Conservation (phyloP, 1,140 invertebrate genomes). For the Cydia pomonella region DNA sequence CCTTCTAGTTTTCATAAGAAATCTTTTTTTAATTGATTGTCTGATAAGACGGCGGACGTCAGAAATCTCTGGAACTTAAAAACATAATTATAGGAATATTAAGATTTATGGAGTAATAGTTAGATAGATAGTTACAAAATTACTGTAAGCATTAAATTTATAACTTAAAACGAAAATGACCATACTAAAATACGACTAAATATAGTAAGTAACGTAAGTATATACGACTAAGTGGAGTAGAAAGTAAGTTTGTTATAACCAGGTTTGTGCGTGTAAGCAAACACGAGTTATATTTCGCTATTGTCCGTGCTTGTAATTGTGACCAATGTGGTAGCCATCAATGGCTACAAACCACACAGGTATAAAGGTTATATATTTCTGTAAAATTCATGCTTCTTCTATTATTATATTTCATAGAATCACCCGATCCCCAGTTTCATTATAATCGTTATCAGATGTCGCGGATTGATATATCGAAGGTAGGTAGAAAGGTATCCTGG, state of each 20-base stretch:
- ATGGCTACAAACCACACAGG: background rate
- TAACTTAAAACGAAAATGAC: too few species aligned
- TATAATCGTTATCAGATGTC: background rate
- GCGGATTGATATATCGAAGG: slow-evolving; percentile 22
- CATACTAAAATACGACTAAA: too few species aligned
- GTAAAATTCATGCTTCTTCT: background rate
- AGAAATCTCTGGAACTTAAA: too few species aligned
- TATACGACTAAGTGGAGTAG: too few species aligned
- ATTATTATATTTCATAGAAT: background rate
- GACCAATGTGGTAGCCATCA: background rate
- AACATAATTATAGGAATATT: too few species aligned
- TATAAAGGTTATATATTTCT: too few species aligned
- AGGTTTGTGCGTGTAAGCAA: background rate
- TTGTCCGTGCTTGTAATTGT: background rate
- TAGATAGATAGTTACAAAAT: too few species aligned
- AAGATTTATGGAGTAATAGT: too few species aligned
- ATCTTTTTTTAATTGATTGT: background rate
- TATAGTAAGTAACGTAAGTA: too few species aligned
- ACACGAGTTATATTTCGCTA: background rate
- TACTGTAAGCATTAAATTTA: too few species aligned
- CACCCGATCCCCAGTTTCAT: background rate
- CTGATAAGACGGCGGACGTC: background rate
- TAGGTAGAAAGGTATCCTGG: slow-evolving; percentile 15
- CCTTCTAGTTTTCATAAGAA: background rate
- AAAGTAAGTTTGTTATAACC: background rate